Conservation (phyloP, 2,797 vertebrate genomes). For the Mastacembelus armatus region DNA sequence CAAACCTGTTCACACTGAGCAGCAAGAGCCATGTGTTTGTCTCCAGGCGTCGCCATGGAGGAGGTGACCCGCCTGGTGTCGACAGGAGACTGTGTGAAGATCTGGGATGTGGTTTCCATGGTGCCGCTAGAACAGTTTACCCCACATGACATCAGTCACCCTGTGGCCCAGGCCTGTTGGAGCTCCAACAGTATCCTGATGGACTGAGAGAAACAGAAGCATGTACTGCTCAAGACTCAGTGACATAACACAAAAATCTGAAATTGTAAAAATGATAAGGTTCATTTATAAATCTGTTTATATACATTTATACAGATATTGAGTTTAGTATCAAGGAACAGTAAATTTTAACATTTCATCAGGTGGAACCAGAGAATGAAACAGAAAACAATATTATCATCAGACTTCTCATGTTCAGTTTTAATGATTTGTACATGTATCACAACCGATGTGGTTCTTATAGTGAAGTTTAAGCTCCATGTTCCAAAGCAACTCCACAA, state of each 20-base stretch:
- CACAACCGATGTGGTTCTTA: too few relatives aligned
- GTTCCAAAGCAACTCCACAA: too few relatives aligned
- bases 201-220: fast-evolving
- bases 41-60: constrained; percentile 85
- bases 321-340: too few relatives aligned
- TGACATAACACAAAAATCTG: neutral
- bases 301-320: too few relatives aligned
- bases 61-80: constrained; percentile 91
- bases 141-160: constrained; percentile 87
- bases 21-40: neutral
- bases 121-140: constrained; percentile 93
- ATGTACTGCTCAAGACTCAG: neutral
- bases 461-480: too few relatives aligned
- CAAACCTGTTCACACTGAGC: neutral
- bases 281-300: too few relatives aligned
- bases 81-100: constrained; percentile 94
- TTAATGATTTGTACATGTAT: too few relatives aligned
- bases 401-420: too few relatives aligned
- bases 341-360: too few relatives aligned
- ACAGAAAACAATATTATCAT: too few relatives aligned
- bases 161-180: constrained; percentile 92
- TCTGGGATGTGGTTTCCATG: constrained; percentile 93
- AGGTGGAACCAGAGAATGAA: too few relatives aligned
- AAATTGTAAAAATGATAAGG: too few relatives aligned
- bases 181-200: constrained; percentile 95